A percentile compares a stretch with the other conserved stretches of the same genome.
Evolutionary conservation across 1,140 invertebrate genomes (phyloP).

Genomic region (Cydia pomonella): DNA sequence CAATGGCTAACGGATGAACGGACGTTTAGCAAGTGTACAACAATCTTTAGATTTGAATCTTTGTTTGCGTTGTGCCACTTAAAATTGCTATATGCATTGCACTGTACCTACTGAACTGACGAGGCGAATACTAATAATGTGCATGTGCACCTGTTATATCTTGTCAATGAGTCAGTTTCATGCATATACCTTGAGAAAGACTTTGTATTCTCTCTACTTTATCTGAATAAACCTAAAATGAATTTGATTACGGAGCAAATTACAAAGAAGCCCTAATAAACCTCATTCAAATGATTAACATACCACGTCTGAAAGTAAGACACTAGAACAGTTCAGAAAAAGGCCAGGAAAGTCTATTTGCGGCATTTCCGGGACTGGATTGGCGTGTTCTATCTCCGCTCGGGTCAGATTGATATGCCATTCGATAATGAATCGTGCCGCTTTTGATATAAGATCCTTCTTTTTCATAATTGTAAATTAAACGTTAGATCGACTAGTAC

Average conservation of each 20-base stretch:
- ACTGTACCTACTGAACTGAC: neutral
- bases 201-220: neutral
- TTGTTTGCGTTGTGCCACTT: conserved; percentile 9
- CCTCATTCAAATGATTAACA: neutral
- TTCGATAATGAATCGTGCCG: neutral
- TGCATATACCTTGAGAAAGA: neutral
- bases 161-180: neutral
- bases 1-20: conserved; percentile 31
- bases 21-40: conserved; percentile 21
- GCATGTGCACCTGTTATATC: neutral
- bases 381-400: conserved; percentile 18
- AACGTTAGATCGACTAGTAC: neutral
- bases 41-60: conserved; percentile 33
- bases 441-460: neutral
- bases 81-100: conserved; percentile 10
- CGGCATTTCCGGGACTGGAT: conserved; percentile 20
- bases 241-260: neutral
- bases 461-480: neutral
- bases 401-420: neutral
- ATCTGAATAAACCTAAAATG: neutral
- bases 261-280: neutral
- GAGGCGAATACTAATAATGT: neutral
- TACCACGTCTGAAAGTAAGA: neutral
- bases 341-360: conserved; percentile 16
- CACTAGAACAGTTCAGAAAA: conserved; percentile 23